These are phyloP conservation scores for Crepidodera aurea DNA, from an alignment of 2,888 invertebrate species.

Conservation along the genomic window DNA sequence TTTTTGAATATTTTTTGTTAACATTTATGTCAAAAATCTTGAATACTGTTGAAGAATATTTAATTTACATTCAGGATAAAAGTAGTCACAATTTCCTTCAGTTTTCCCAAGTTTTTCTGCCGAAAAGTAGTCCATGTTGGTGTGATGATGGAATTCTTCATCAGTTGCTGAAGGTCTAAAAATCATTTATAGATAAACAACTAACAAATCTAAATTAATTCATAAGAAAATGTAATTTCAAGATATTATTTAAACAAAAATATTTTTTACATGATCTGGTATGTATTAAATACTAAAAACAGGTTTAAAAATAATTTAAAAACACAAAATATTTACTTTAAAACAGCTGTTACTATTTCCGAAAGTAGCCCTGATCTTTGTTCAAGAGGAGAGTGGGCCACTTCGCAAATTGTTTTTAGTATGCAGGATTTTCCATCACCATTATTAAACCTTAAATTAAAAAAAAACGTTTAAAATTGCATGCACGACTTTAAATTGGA, in stretches of 20 bases:
- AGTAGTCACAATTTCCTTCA: conserved; percentile 64
- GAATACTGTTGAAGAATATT: conserved; percentile 33
- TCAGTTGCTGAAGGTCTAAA: conserved; percentile 75
- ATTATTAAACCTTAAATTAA: conserved; percentile 66
- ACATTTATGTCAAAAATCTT: conserved; percentile 26
- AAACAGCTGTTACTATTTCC: conserved; percentile 71
- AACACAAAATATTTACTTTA: conserved; percentile 67
- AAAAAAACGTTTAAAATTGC: background rate
- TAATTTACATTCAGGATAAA: conserved; percentile 69
- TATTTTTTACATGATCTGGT: no score
- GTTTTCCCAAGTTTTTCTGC: conserved; percentile 74
- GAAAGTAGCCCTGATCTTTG: conserved; percentile 72
- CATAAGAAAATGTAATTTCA: no score
- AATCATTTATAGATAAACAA: no score
- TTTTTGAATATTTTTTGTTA: background rate
- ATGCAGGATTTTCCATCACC: conserved; percentile 73
- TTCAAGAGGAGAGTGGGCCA: conserved; percentile 64
- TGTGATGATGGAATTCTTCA: conserved; percentile 70
- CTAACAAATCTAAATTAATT: no score
- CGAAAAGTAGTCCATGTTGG: conserved; percentile 76
- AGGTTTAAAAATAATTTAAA: conserved; percentile 11
- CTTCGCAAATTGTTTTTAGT: conserved; percentile 79
- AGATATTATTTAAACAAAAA: no score
- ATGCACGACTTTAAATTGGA: no score
- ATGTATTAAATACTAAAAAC: no score